Evolutionary conservation across 2,888 invertebrate species (phyloP).

Genomic region (Neocrepidodera transversa): DNA sequence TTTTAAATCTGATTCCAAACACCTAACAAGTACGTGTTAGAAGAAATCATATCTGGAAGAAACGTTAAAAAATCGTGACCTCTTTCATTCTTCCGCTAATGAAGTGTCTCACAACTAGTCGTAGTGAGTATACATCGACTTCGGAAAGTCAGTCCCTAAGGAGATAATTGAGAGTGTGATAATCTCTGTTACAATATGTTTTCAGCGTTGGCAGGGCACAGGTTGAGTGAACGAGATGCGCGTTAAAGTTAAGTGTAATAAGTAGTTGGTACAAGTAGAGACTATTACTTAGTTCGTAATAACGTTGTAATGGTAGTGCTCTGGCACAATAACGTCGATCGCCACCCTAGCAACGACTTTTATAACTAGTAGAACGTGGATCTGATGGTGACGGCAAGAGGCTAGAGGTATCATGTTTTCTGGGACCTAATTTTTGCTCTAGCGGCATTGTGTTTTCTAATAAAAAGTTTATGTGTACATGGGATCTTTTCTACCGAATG

Average conservation of each 20-base stretch:
- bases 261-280: constrained; percentile 50
- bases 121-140: constrained; percentile 9
- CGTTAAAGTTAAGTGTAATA: constrained; percentile 53
- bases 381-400: constrained; percentile 34
- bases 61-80: constrained; percentile 7
- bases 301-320: constrained; percentile 49
- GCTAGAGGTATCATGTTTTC: neutral
- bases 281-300: constrained; percentile 54
- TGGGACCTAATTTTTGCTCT: neutral
- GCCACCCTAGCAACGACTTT: constrained; percentile 46
- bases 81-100: constrained; percentile 10
- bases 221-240: constrained; percentile 48
- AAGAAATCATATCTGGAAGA: neutral
- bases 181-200: constrained; percentile 53
- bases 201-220: constrained; percentile 43
- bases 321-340: constrained; percentile 47
- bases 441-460: neutral
- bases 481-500: too few species aligned
- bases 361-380: constrained; percentile 45
- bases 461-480: neutral
- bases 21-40: too few species aligned
- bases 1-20: too few species aligned
- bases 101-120: constrained; percentile 18
- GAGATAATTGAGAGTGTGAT: constrained; percentile 53
- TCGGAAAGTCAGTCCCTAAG: constrained; percentile 34